Conservation (phyloP, 2,888 invertebrate species). For the Branchinecta sandiegonensis region DNA sequence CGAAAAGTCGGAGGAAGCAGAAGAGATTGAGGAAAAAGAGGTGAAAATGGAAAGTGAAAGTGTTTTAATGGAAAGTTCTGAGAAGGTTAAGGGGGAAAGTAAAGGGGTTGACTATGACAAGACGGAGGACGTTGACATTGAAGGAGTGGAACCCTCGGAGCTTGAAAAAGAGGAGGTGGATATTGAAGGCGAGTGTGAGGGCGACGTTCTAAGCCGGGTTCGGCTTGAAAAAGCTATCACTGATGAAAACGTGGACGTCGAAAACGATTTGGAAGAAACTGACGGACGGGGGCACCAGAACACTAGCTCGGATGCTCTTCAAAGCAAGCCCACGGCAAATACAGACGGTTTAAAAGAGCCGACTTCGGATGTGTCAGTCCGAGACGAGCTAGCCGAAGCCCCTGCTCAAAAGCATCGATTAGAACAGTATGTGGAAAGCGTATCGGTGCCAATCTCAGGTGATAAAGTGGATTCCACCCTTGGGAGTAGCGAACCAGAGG, state of each 20-base stretch:
- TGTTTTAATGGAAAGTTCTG: not conserved
- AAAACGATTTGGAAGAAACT: not conserved
- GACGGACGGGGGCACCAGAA: not conserved
- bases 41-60: not conserved
- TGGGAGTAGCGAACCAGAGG: no score
- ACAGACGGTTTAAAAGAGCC: no score
- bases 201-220: not conserved
- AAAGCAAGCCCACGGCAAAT: no score
- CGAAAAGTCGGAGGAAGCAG: not conserved
- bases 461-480: no score
- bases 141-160: not conserved
- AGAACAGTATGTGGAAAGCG: no score
- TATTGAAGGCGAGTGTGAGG: not conserved
- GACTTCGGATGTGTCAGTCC: no score
- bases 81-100: not conserved
- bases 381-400: no score
- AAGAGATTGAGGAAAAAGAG: not conserved
- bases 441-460: no score
- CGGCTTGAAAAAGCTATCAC: constrained; percentile 15
- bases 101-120: not conserved
- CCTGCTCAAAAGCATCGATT: no score
- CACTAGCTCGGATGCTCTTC: no score
- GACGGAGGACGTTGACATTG: not conserved
- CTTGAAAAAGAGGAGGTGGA: not conserved
- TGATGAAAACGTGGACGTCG: constrained; percentile 11